Evolutionary conservation across 2,113 vertebrate genomes (phyloP), one percentile per base, ranked within the genome.

Genomic region (Circaetus gallicus): DNA sequence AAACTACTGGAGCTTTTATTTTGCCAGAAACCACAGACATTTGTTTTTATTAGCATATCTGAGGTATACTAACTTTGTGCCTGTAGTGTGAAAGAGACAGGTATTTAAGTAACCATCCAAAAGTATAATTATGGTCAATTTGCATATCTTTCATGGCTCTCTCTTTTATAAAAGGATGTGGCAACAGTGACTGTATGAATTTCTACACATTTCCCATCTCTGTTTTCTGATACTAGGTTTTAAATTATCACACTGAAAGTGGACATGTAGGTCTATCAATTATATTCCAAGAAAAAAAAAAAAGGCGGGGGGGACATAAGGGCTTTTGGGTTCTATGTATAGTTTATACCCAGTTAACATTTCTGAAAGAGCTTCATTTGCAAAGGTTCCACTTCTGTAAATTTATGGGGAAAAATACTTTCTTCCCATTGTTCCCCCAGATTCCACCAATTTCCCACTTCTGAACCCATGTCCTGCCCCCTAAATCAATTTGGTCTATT

Each of bases 31-130:
- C 90, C 87, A 93, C 29, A 96, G 94, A 96, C 91, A 84, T 95
- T 97, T 97, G 93, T 82, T 95, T 96, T 95, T 92, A 98, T 97
- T 97, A 97, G 89, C 97, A 96, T 95, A 95, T 97, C 96, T 97
- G 96, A 97, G 91, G 87, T 97, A 95, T 72, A 95, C 79, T 93
- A 95, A 94, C 86, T 95, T 95, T 73, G 56, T 91, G 92, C 95
- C 95, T 96, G 89, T 97, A 97, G 94, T 93, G 63, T 85, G 91
- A 97, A 95, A 94, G 91, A 96, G 93, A 90, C 95, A 98, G 97
- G 97, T 98, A 96, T 95, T 97, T 96, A 95, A 96, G 91, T 43
- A 96, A 94, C 96, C 55, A 89, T 97, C 96, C 97, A 65, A 89
- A 98, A 97, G 93, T 96, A 96, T 96, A 97, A 97, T 97, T 95